Base-by-base conservation (phyloP, 2,888 invertebrate genomes). In the Apodemia zela region DNA sequence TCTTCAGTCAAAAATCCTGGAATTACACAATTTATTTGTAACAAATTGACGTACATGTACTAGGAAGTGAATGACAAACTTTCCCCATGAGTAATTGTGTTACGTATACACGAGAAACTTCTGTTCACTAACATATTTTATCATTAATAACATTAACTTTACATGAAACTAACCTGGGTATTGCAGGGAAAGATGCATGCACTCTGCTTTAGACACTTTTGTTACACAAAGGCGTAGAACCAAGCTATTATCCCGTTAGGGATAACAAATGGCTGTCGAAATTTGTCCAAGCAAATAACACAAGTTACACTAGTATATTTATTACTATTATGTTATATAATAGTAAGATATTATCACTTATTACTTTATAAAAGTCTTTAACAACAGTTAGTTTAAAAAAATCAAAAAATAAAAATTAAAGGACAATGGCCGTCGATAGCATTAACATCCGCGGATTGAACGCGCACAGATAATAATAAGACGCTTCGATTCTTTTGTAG, bases 121-220 rank as follows among this genome's bases (percentile, higher is more conserved):
- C 59, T 59, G 35, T 33, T 35, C 33, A 35, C 35, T 11, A 21
- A 59, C 47, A 35, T 57, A 6, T 61, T 60, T 47, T 47, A 51
- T 42, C 63, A 62, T 47, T 63, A 65, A 49, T 57, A 59, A 33
- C 25, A 42, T 10, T 69, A 15, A 63, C 18, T 21, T 25, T 5
- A 57, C 35, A 47, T 8, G 18, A 49, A 21, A 84, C 89, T 79
- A 74, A 92, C 92, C 92, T 92, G 90, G 79, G 88, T 90, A 88
- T 87, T 90, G 89, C 92, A 89, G 84, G 82, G 85, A 87, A 89
- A 92, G 92, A 92, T 92, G 89, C 92, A 92, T 92, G 91, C 92
- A 92, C 92, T 91, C 91, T 86, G 89, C 89, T 92, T 90, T 84
- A 74, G 80, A 85, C 85, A 89, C 92, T 91, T 87, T 84, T 76